phyloP scores from a whole-genome alignment of 2,888 invertebrate species.

The Pristionchus arcanus region DNA sequence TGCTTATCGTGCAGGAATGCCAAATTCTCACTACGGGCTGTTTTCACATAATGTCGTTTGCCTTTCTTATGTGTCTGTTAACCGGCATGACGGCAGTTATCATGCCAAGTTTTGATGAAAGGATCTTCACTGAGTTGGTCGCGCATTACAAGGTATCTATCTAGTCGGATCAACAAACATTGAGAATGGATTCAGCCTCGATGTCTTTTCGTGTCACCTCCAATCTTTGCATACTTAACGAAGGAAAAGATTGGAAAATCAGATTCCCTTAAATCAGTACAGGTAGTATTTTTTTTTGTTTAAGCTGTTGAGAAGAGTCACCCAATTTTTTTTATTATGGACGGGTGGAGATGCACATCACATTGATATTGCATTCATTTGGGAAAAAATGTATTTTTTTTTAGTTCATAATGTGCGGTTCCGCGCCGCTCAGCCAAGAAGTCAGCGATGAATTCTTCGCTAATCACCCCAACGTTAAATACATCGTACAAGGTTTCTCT shows the following conservation, averaged over 20 bases:
- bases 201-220: neutral
- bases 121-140: neutral
- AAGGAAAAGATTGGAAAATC: neutral
- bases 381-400: too few species aligned
- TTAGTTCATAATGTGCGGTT: neutral
- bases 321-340: too few species aligned
- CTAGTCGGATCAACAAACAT: neutral
- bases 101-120: neutral
- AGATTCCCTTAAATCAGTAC: neutral
- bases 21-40: neutral
- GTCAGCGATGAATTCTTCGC: neutral
- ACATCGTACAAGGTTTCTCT: neutral
- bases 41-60: neutral
- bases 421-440: neutral
- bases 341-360: too few species aligned
- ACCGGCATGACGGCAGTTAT: neutral
- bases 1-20: neutral
- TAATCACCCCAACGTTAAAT: neutral
- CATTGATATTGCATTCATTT: too few species aligned
- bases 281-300: too few species aligned
- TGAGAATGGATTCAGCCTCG: neutral
- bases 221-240: neutral
- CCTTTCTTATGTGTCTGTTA: neutral
- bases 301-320: too few species aligned
- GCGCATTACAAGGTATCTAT: neutral